Percentiles rank a stretch among this genome's conserved stretches.
These are phyloP conservation scores for Metallyticus violacea DNA, from an alignment of 2,888 invertebrate species.

Conservation along the genomic window DNA sequence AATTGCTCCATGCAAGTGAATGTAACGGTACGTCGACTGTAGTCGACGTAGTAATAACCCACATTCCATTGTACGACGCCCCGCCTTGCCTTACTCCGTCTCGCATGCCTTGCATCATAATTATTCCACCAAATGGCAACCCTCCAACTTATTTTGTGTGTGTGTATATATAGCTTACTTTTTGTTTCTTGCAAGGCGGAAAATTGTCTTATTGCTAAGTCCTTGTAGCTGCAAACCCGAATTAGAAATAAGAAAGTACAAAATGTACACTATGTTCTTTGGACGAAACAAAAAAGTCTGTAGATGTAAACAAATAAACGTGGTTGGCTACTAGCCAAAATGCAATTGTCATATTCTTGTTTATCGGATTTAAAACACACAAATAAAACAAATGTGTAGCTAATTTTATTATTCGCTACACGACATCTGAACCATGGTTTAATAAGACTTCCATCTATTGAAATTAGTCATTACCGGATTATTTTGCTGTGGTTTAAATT, in stretches of 20 bases:
- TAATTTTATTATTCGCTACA: no score
- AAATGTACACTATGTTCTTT: background rate
- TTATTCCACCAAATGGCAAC: background rate
- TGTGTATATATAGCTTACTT: background rate
- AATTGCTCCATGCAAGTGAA: background rate
- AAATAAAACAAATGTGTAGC: no score
- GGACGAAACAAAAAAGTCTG: background rate
- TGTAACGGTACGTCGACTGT: background rate
- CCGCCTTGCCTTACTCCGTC: no score
- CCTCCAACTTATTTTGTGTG: background rate
- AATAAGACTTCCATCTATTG: no score
- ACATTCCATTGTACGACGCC: background rate
- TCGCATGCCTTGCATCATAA: background rate
- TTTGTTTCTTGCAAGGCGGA: no score
- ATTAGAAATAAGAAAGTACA: background rate
- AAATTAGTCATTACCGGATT: no score
- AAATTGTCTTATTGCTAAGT: background rate
- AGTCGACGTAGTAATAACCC: background rate
- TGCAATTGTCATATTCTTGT: no score
- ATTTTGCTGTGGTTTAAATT: no score
- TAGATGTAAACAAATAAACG: background rate
- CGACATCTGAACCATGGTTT: no score
- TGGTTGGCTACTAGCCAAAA: background rate
- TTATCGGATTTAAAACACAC: no score
- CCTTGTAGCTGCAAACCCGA: background rate